Evolutionary conservation across 2,797 vertebrate species (phyloP).

Genomic region (Buphagus erythrorhynchus): DNA sequence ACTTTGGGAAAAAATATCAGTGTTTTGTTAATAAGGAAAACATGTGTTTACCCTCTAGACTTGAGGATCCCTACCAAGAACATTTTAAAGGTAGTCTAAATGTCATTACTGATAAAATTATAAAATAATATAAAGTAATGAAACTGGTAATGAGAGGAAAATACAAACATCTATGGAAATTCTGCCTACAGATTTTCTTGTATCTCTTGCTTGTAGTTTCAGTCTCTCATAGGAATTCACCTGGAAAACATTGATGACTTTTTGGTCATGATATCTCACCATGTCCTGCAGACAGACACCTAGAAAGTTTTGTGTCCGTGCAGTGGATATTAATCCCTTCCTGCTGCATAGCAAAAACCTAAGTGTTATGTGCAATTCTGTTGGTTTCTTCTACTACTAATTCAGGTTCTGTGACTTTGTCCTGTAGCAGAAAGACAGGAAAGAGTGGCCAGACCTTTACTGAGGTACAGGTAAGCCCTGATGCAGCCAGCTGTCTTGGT

Average conservation of each 20-base stretch:
- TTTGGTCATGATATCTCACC: neutral
- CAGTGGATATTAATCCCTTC: neutral
- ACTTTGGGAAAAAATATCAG: neutral
- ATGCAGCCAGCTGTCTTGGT: neutral
- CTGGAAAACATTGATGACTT: neutral
- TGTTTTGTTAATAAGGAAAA: conserved; percentile 26
- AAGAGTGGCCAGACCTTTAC: neutral
- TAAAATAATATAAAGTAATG: neutral
- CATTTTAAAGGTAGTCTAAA: neutral
- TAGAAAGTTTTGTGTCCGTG: neutral
- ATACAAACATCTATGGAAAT: neutral
- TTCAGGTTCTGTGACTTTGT: neutral
- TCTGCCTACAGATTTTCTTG: neutral
- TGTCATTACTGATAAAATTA: neutral
- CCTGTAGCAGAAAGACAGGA: neutral
- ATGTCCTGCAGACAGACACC: neutral
- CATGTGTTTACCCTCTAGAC: neutral
- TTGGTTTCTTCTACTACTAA: neutral
- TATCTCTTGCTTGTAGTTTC: neutral
- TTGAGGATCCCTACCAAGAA: neutral
- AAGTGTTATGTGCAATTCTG: neutral
- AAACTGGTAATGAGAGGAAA: neutral
- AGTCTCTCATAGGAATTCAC: neutral
- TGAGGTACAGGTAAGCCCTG: neutral
- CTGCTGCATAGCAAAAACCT: neutral